Evolutionary conservation across 2,113 vertebrate genomes (phyloP).

Genomic region (Tetraodon nigroviridis): DNA sequence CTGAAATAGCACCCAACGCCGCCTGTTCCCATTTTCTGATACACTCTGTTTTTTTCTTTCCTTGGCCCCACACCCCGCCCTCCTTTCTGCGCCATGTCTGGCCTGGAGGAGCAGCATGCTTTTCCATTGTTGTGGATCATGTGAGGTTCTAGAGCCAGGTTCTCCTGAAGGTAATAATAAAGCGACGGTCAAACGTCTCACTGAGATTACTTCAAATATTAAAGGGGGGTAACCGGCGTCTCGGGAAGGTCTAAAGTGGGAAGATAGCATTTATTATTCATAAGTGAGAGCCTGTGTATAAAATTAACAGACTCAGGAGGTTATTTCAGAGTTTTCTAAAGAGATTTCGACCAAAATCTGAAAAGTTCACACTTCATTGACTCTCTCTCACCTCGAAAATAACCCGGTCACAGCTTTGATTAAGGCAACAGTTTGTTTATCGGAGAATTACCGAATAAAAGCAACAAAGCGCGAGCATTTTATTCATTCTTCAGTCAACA

Average conservation of each 20-base stretch:
- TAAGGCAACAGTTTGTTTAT: not conserved
- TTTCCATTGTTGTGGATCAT: slow-evolving; percentile 30
- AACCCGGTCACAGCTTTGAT: not conserved
- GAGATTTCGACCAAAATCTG: not conserved
- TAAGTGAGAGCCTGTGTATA: slow-evolving; percentile 1
- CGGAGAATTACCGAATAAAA: not conserved
- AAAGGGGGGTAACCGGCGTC: slow-evolving; percentile 7
- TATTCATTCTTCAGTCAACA: no score
- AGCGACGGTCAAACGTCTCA: not conserved
- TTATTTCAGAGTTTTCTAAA: not conserved
- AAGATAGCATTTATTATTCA: slow-evolving; percentile 15
- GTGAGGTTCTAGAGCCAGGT: slow-evolving; percentile 4
- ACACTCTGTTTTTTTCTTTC: no score
- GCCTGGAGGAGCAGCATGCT: slow-evolving; percentile 29
- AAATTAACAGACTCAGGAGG: not conserved
- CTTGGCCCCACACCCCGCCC: slow-evolving; percentile 50
- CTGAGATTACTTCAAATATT: not conserved
- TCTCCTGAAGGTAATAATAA: slow-evolving; percentile 2
- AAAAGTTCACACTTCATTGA: not conserved
- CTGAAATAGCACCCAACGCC: slow-evolving; percentile 59
- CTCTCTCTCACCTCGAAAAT: no score
- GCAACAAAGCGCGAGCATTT: no score
- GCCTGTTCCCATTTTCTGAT: slow-evolving; percentile 59
- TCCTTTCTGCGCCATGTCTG: slow-evolving; percentile 53
- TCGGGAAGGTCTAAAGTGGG: not conserved